A percentile compares a stretch with the other conserved stretches of the same genome.
phyloP scores from a whole-genome alignment of 2,113 vertebrate genomes.

The Xenopus laevis region DNA sequence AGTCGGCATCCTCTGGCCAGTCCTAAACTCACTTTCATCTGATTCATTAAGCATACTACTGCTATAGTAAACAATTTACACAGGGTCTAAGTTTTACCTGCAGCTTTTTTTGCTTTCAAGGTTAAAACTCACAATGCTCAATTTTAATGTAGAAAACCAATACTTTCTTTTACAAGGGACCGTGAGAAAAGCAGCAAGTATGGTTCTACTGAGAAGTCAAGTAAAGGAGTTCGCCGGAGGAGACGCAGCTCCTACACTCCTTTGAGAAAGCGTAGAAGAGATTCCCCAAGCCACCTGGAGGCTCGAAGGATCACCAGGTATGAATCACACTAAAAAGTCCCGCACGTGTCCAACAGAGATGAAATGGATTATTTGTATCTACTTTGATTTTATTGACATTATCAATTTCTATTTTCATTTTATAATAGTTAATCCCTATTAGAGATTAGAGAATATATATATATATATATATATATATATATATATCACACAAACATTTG shows the following conservation, averaged over 20 bases:
- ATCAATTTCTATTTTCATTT: no score
- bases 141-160: no score
- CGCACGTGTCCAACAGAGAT: neutral
- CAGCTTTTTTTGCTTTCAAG: no score
- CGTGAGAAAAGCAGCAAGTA: conserved; percentile 68
- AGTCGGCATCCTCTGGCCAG: no score
- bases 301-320: conserved; percentile 94
- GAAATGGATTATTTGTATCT: neutral
- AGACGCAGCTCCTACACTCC: conserved; percentile 82
- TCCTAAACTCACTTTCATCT: no score
- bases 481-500: neutral
- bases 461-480: conserved; percentile 6
- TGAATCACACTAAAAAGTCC: neutral
- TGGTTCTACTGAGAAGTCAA: conserved; percentile 65
- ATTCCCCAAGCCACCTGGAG: conserved; percentile 95
- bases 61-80: no score
- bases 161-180: conserved; percentile 49
- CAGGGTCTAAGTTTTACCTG: no score
- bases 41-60: no score
- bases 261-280: conserved; percentile 88
- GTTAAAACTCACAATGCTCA: no score
- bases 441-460: neutral
- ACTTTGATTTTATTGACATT: neutral
- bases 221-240: conserved; percentile 61
- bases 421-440: no score